These are phyloP conservation scores for Molorchus minor DNA, from an alignment of 2,888 invertebrate genomes.

Conservation along the genomic window DNA sequence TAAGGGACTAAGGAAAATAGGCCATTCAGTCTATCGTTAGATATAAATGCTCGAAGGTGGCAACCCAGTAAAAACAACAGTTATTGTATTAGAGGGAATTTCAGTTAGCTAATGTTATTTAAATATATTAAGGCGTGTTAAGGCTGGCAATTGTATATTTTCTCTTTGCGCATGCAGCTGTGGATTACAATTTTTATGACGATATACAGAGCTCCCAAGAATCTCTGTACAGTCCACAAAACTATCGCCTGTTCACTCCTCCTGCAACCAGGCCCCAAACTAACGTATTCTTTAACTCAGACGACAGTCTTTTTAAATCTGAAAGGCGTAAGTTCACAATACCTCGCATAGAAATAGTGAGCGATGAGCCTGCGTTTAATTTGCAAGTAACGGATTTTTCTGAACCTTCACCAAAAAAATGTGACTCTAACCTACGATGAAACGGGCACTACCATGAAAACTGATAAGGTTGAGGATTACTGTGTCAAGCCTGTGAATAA, in stretches of 20 bases:
- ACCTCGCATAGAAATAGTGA: slow-evolving; percentile 59
- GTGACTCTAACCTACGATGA: slow-evolving; percentile 62
- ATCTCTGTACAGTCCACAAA: slow-evolving; percentile 54
- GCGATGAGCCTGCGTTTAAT: slow-evolving; percentile 57
- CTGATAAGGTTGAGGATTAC: slow-evolving; percentile 46
- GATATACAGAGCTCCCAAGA: slow-evolving; percentile 55
- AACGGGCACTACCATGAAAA: slow-evolving; percentile 53
- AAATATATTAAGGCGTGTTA: too few relatives aligned
- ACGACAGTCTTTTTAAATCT: slow-evolving; percentile 60
- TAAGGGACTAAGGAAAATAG: too few relatives aligned
- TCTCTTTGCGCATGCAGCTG: slow-evolving; percentile 59
- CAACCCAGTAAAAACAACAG: too few relatives aligned
- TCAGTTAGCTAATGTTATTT: too few relatives aligned
- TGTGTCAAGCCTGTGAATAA: slow-evolving; percentile 42
- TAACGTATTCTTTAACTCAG: slow-evolving; percentile 60
- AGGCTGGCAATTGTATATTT: too few relatives aligned
- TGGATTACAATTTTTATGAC: slow-evolving; percentile 55
- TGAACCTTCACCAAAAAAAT: slow-evolving; percentile 59
- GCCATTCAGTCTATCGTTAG: too few relatives aligned
- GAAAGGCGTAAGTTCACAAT: slow-evolving; percentile 57
- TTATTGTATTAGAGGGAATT: too few relatives aligned
- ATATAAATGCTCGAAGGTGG: too few relatives aligned
- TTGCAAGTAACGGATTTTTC: slow-evolving; percentile 62
- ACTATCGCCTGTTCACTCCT: slow-evolving; percentile 56
- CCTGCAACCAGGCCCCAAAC: slow-evolving; percentile 57